Conservation (phyloP, 2,797 vertebrate genomes). For the Anguilla anguilla region DNA sequence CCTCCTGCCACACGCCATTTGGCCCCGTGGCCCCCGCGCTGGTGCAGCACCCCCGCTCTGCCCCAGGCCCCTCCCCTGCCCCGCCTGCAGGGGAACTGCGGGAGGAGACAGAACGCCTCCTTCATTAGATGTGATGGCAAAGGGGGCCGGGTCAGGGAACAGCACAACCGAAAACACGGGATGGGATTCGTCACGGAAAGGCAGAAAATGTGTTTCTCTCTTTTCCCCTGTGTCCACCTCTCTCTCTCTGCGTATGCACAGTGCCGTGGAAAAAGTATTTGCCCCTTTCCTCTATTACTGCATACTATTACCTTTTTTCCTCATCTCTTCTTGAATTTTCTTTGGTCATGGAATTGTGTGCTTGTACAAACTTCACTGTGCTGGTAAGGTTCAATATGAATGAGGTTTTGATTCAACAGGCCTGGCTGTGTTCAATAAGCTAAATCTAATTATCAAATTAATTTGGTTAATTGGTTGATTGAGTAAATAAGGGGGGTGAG, state of each 20-base stretch:
- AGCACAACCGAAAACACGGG: constrained; percentile 26
- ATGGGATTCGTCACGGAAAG: neutral
- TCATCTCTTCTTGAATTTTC: no score
- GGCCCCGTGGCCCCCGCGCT: neutral
- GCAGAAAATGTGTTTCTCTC: neutral
- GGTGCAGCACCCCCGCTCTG: neutral
- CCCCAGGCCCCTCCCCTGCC: neutral
- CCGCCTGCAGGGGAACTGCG: constrained; percentile 3
- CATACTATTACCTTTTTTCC: no score
- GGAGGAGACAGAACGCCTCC: constrained; percentile 61
- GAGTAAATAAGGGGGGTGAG: no score
- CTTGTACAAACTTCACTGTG: no score
- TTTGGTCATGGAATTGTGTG: no score
- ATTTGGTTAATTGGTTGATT: no score
- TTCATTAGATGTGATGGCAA: constrained; percentile 66
- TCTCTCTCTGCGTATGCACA: neutral
- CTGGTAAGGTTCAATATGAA: no score
- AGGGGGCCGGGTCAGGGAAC: constrained; percentile 41
- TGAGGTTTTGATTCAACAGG: no score
- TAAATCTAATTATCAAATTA: no score
- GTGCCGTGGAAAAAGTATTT: no score
- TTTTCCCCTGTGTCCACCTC: constrained; percentile 23
- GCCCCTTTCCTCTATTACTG: no score
- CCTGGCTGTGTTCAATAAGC: no score
- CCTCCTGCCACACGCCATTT: neutral